phyloP scores from a whole-genome alignment of 2,888 invertebrate genomes.

The Siphlonurus alternatus region DNA sequence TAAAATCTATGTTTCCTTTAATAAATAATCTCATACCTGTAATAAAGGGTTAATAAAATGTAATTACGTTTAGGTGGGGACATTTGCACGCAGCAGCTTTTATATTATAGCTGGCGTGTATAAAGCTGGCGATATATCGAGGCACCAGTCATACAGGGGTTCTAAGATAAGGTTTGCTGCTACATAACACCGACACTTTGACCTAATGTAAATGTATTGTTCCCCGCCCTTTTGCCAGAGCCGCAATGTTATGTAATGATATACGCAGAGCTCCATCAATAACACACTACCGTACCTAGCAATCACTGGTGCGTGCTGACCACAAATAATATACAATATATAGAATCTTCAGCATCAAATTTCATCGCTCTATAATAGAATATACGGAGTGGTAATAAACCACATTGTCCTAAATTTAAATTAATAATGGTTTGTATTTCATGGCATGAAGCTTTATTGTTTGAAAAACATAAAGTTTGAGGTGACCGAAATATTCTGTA shows the following conservation, averaged over 20 bases:
- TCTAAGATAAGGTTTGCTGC: neutral
- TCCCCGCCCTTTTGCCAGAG: neutral
- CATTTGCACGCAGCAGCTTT: neutral
- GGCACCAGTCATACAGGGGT: too few species aligned
- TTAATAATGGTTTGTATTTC: too few species aligned
- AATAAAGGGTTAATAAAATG: neutral
- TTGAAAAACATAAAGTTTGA: too few species aligned
- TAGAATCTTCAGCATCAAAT: too few species aligned
- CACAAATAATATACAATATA: too few species aligned
- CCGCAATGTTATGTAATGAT: too few species aligned
- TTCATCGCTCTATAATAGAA: too few species aligned
- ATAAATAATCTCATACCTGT: neutral
- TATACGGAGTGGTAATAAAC: too few species aligned
- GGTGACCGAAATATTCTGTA: too few species aligned
- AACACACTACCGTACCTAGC: neutral
- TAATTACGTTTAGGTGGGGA: neutral
- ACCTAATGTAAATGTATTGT: neutral
- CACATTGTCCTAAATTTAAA: too few species aligned
- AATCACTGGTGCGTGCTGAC: neutral
- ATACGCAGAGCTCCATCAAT: neutral
- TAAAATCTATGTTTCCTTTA: neutral
- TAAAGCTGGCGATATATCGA: too few species aligned
- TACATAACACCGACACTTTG: neutral
- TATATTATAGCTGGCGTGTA: neutral
- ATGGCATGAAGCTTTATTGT: too few species aligned